These are phyloP conservation scores for Carlito syrichta DNA, from an alignment of 2,113 vertebrate genomes.

Conservation along the genomic window DNA sequence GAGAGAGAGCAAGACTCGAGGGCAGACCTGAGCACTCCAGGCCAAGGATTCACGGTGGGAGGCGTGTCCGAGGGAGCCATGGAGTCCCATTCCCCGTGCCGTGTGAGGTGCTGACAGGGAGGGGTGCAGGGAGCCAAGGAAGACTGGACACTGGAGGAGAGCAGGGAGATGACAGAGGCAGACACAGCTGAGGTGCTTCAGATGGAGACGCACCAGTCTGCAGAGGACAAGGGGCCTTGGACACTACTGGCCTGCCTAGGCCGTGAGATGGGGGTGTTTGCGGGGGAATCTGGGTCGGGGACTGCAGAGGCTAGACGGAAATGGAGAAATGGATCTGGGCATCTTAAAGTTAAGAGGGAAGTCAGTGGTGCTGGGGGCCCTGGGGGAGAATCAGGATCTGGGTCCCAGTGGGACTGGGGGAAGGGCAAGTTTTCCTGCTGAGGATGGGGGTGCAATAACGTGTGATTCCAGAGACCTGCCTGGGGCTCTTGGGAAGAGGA, in stretches of 20 bases:
- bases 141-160: too few relatives aligned
- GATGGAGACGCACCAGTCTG: neutral
- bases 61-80: too few relatives aligned
- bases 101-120: rapidly evolving
- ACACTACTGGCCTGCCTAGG: neutral
- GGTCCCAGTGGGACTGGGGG: neutral
- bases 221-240: neutral
- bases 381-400: too few relatives aligned
- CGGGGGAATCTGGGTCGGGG: neutral
- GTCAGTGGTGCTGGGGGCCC: neutral
- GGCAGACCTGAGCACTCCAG: neutral
- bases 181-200: rapidly evolving
- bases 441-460: neutral
- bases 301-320: rapidly evolving
- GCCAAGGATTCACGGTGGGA: neutral
- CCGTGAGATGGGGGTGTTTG: rapidly evolving
- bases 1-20: neutral
- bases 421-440: neutral
- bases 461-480: too few relatives aligned
- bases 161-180: too few relatives aligned
- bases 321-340: neutral
- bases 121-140: neutral
- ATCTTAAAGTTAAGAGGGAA: too few relatives aligned
- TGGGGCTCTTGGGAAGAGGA: neutral
- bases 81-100: too few relatives aligned